Evolutionary conservation across 1,140 invertebrate species (phyloP).

Genomic region (Trissolcus basalis): DNA sequence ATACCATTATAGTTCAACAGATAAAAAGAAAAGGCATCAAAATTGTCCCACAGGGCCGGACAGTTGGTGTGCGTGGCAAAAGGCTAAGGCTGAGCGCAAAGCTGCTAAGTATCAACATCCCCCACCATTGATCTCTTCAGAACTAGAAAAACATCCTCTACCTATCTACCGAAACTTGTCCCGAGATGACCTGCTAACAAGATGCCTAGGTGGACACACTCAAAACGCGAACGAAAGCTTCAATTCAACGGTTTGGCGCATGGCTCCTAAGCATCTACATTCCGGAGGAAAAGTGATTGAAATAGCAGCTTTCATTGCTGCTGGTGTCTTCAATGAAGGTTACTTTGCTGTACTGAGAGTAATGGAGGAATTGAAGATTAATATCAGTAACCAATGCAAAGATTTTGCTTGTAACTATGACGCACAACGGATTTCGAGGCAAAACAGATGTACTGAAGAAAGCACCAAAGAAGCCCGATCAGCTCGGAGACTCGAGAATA

Average conservation of each 20-base stretch:
- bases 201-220: conserved; percentile 36
- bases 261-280: conserved; percentile 25
- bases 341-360: too few relatives aligned
- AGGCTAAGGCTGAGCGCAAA: too few relatives aligned
- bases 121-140: background rate
- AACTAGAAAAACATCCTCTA: conserved; percentile 7
- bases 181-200: background rate
- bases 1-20: conserved; percentile 3
- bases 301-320: conserved; percentile 14
- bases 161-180: conserved; percentile 12
- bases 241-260: conserved; percentile 16
- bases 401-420: too few relatives aligned
- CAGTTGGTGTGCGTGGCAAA: conserved; percentile 6
- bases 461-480: too few relatives aligned
- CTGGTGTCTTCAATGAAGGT: background rate
- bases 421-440: too few relatives aligned
- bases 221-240: conserved; percentile 49
- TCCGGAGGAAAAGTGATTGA: conserved; percentile 18
- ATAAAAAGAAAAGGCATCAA: conserved; percentile 3
- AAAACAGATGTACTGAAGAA: too few relatives aligned
- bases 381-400: too few relatives aligned
- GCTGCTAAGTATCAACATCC: too few relatives aligned
- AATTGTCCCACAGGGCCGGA: background rate
- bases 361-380: too few relatives aligned
- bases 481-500: too few relatives aligned